Conservation (phyloP, 2,888 invertebrate species). For the Brachylomia viminalis region DNA sequence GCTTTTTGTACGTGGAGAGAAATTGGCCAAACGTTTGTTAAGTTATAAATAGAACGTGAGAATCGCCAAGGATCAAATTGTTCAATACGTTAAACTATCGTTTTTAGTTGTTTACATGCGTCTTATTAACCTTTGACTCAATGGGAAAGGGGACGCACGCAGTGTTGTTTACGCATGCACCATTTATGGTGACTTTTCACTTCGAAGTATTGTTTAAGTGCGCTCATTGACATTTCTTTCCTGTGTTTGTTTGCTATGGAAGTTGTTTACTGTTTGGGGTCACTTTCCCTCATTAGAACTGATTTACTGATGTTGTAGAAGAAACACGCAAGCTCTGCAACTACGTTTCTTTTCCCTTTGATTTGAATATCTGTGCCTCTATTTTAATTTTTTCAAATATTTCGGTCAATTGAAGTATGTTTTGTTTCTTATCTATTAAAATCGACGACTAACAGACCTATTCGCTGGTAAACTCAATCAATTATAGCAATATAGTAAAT, state of each 20-base stretch:
- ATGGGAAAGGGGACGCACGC: constrained; percentile 57
- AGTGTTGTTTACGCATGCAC: constrained; percentile 47
- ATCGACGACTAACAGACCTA: constrained; percentile 3
- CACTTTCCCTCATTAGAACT: constrained; percentile 55
- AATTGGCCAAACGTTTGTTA: constrained; percentile 46
- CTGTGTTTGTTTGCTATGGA: constrained; percentile 22
- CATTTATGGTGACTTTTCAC: constrained; percentile 52
- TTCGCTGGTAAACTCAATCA: constrained; percentile 14
- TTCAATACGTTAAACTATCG: constrained; percentile 41
- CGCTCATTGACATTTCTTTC: constrained; percentile 46
- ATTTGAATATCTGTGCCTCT: constrained; percentile 9
- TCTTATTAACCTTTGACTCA: constrained; percentile 62
- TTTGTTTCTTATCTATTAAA: neutral
- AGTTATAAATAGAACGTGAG: constrained; percentile 48
- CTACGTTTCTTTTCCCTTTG: constrained; percentile 15
- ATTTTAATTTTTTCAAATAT: neutral
- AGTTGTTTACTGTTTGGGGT: constrained; percentile 44
- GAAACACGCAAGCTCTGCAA: constrained; percentile 36
- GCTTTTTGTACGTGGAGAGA: constrained; percentile 42
- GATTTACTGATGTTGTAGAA: constrained; percentile 43
- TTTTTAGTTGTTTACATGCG: constrained; percentile 53
- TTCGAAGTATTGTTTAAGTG: constrained; percentile 42
- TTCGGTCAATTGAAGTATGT: neutral
- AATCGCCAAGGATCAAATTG: constrained; percentile 39
- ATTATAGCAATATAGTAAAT: constrained; percentile 24